Conservation (phyloP, 2,797 vertebrate genomes). For the Pachyuromys duprasi region DNA sequence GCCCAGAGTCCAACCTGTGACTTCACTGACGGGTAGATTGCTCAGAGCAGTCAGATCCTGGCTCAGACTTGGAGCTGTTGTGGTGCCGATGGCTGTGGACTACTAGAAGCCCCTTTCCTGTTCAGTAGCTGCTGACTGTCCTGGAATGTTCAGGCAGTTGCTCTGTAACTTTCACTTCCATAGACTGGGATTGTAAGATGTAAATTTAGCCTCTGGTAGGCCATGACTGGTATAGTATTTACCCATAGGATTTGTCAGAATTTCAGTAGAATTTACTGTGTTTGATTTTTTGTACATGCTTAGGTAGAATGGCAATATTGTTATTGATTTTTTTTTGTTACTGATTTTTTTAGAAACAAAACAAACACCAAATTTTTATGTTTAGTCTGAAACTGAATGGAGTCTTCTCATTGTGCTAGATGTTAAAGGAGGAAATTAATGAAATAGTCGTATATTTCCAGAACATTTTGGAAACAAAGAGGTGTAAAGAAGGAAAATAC, state of each 20-base stretch:
- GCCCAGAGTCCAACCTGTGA: not conserved
- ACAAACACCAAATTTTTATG: not conserved
- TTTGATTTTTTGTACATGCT: not conserved
- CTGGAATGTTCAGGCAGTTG: conserved; percentile 58
- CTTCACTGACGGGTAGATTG: conserved; percentile 18
- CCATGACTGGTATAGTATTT: conserved; percentile 39
- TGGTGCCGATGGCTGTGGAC: conserved; percentile 38
- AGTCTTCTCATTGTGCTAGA: conserved; percentile 18
- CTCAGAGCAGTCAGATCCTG: conserved; percentile 32
- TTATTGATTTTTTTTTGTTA: not conserved
- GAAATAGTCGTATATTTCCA: not conserved
- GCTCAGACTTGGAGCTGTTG: not conserved
- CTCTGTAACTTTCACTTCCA: conserved; percentile 62
- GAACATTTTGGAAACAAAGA: conserved; percentile 49
- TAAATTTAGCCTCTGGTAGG: conserved; percentile 51
- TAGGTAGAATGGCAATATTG: not conserved
- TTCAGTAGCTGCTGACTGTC: conserved; percentile 65
- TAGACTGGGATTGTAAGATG: conserved; percentile 27
- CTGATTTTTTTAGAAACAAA: not conserved
- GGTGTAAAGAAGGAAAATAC: not conserved
- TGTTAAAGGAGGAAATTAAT: not conserved
- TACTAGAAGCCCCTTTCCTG: conserved; percentile 37
- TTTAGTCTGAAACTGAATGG: conserved; percentile 40
- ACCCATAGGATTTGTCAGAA: conserved; percentile 36
- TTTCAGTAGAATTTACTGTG: conserved; percentile 34